These are phyloP conservation scores for Nebria brevicollis DNA, from an alignment of 2,888 invertebrate species.

Conservation along the genomic window DNA sequence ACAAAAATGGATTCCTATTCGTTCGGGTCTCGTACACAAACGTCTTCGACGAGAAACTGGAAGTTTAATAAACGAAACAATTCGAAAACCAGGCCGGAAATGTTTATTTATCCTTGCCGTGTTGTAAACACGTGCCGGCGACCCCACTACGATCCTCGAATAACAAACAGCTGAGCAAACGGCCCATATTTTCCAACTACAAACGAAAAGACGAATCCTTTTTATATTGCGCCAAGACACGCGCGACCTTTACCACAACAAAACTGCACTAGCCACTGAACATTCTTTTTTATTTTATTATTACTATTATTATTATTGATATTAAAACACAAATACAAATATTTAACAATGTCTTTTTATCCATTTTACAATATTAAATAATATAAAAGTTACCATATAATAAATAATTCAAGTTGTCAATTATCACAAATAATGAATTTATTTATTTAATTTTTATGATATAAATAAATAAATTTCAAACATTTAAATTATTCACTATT, in stretches of 20 bases:
- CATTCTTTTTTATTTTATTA: too few relatives aligned
- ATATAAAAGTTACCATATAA: too few relatives aligned
- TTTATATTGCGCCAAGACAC: background rate
- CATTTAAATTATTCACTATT: too few relatives aligned
- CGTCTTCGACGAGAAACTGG: constrained; percentile 26
- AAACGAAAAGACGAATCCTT: constrained; percentile 28
- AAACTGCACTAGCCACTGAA: background rate
- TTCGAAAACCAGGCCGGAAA: constrained; percentile 32
- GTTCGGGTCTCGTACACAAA: background rate
- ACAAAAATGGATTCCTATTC: constrained; percentile 26
- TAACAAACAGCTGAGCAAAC: constrained; percentile 35
- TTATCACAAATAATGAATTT: too few relatives aligned
- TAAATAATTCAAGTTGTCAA: too few relatives aligned
- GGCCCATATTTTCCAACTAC: constrained; percentile 29
- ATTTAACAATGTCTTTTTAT: too few relatives aligned
- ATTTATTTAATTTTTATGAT: too few relatives aligned
- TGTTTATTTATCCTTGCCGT: constrained; percentile 38
- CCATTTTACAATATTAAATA: too few relatives aligned
- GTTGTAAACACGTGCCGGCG: constrained; percentile 39
- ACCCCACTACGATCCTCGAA: constrained; percentile 28
- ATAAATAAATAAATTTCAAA: too few relatives aligned
- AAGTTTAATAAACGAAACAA: constrained; percentile 44
- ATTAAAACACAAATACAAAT: too few relatives aligned
- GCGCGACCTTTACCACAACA: background rate
- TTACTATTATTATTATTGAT: too few relatives aligned